Percentiles rank a stretch among this genome's conserved stretches.
These are phyloP conservation scores for Eueides isabella DNA, from an alignment of 1,140 invertebrate genomes.

Conservation along the genomic window DNA sequence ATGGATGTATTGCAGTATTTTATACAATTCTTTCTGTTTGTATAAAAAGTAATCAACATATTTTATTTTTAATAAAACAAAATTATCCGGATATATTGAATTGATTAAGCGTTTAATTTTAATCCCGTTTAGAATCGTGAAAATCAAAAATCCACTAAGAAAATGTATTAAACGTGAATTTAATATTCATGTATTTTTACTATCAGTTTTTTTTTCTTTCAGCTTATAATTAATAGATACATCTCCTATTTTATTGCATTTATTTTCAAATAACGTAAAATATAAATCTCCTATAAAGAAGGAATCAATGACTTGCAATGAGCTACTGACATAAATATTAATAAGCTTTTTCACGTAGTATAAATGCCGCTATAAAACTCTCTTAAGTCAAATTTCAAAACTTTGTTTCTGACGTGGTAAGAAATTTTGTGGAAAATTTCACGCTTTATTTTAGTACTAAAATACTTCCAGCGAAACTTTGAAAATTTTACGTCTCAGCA, in stretches of 20 bases:
- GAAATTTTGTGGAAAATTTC: slow-evolving; percentile 17
- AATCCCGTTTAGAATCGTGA: too few species aligned
- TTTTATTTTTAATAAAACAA: too few species aligned
- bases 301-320: slow-evolving; percentile 17
- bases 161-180: too few species aligned
- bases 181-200: too few species aligned
- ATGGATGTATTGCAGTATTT: neutral
- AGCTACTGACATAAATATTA: slow-evolving; percentile 24
- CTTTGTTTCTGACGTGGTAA: slow-evolving; percentile 14
- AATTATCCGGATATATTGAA: too few species aligned
- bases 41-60: neutral
- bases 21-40: neutral
- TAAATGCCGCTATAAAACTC: slow-evolving; percentile 23
- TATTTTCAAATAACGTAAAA: neutral
- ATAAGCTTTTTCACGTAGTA: slow-evolving; percentile 20
- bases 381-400: slow-evolving; percentile 23
- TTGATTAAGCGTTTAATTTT: too few species aligned
- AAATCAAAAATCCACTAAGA: too few species aligned
- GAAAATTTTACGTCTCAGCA: slow-evolving; percentile 5
- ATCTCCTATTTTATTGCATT: neutral
- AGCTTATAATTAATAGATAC: too few species aligned
- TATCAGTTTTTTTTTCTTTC: too few species aligned
- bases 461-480: slow-evolving; percentile 3
- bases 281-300: neutral
- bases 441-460: slow-evolving; percentile 16